Conservation (phyloP, 1,140 invertebrate species). For the Batillaria attramentaria region DNA sequence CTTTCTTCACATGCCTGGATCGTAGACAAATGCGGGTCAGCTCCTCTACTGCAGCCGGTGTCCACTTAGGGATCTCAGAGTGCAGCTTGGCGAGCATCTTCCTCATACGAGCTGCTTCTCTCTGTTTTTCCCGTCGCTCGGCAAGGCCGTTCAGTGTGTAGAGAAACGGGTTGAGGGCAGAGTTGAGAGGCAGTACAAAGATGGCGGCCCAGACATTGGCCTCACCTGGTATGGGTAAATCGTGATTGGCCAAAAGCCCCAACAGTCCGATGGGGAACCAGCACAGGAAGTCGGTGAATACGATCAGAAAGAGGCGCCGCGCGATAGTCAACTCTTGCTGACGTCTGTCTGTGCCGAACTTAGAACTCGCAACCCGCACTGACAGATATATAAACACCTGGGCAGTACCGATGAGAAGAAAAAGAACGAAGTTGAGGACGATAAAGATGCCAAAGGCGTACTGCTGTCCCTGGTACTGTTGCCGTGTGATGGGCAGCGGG, state of each 20-base stretch:
- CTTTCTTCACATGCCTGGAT: too few species aligned
- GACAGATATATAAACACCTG: constrained; percentile 43
- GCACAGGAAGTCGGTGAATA: constrained; percentile 40
- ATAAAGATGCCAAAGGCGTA: constrained; percentile 47
- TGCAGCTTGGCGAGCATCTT: too few species aligned
- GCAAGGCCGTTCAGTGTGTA: too few species aligned
- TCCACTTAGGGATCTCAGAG: too few species aligned
- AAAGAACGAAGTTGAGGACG: constrained; percentile 42
- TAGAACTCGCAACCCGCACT: constrained; percentile 16
- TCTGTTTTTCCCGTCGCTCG: too few species aligned
- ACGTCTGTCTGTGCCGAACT: background rate
- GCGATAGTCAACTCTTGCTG: constrained; percentile 37
- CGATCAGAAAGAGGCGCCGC: constrained; percentile 34
- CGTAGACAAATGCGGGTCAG: too few species aligned
- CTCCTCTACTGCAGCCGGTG: too few species aligned
- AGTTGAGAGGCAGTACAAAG: too few species aligned
- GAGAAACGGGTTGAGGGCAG: too few species aligned
- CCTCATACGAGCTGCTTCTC: too few species aligned
- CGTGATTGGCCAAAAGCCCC: constrained; percentile 39
- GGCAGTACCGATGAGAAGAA: constrained; percentile 40
- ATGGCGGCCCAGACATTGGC: constrained; percentile 47
- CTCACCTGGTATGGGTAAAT: constrained; percentile 38
- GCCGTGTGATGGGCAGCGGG: constrained; percentile 41
- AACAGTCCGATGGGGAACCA: constrained; percentile 29
- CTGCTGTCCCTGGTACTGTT: constrained; percentile 35